These are phyloP conservation scores for Pangasius krempfi DNA, from an alignment of 2,797 vertebrate species.

Conservation along the genomic window DNA sequence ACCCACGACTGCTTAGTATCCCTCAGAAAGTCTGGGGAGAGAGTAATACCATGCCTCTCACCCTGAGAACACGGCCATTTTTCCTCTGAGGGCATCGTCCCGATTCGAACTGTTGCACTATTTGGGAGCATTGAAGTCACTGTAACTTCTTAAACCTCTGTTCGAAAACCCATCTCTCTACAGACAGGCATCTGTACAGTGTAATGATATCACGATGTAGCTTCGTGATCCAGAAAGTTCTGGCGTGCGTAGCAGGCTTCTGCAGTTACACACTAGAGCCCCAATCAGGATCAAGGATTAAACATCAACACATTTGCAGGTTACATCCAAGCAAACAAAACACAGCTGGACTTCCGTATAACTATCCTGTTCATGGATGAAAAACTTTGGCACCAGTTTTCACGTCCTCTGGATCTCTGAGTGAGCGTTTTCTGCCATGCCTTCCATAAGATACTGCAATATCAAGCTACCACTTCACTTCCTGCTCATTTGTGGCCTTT, in stretches of 20 bases:
- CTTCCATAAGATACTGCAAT: background rate
- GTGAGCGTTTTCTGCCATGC: background rate
- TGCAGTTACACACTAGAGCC: background rate
- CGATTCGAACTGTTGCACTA: background rate
- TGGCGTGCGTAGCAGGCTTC: background rate
- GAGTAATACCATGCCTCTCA: background rate
- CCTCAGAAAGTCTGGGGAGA: background rate
- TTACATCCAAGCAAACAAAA: background rate
- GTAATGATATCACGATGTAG: background rate
- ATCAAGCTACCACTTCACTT: background rate
- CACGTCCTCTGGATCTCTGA: background rate
- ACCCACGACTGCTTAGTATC: background rate
- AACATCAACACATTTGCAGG: background rate
- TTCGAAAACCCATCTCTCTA: background rate
- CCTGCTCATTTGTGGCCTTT: background rate
- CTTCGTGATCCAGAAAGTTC: background rate
- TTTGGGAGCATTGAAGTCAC: background rate
- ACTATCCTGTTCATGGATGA: background rate
- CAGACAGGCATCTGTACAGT: background rate
- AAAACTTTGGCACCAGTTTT: background rate
- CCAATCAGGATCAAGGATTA: background rate
- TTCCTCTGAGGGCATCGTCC: background rate
- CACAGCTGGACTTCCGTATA: background rate
- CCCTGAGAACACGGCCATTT: background rate
- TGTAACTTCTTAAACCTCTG: background rate